phyloP scores from a whole-genome alignment of 2,888 invertebrate genomes.

The Hyppa rectilinea region DNA sequence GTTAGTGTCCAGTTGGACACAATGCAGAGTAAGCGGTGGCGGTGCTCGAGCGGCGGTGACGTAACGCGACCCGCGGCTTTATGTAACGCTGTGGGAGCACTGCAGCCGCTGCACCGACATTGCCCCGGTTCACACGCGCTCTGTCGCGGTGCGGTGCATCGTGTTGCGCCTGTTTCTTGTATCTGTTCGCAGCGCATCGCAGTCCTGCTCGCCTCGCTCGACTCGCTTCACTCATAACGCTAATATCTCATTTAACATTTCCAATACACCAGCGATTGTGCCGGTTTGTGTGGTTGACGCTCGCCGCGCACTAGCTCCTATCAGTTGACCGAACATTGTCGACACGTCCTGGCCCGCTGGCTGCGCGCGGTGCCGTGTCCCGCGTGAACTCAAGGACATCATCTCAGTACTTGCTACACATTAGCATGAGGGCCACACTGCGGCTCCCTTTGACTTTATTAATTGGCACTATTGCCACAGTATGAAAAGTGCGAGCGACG shows the following conservation, averaged over 20 bases:
- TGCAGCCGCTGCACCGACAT: constrained; percentile 14
- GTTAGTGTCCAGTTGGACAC: constrained; percentile 20
- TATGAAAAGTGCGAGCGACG: no score
- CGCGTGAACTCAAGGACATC: constrained; percentile 23
- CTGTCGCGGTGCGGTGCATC: constrained; percentile 2
- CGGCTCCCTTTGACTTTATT: not conserved
- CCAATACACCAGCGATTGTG: not conserved
- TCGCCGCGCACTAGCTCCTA: not conserved
- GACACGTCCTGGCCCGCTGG: no score
- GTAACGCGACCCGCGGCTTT: constrained; percentile 44
- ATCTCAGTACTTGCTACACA: not conserved
- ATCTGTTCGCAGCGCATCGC: constrained; percentile 55
- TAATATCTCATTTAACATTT: constrained; percentile 51
- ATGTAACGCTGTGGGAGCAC: constrained; percentile 38
- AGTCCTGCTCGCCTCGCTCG: constrained; percentile 44
- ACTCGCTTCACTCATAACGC: constrained; percentile 55
- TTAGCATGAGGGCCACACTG: constrained; percentile 8
- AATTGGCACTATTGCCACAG: no score
- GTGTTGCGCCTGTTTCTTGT: constrained; percentile 21
- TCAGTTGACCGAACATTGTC: not conserved
- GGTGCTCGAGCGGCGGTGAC: constrained; percentile 33
- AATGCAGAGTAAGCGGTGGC: constrained; percentile 12
- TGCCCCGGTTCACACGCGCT: constrained; percentile 45
- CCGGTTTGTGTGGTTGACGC: not conserved
- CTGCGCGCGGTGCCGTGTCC: not conserved